Conservation (phyloP, 2,797 vertebrate genomes). For the Phylloscopus collybita region DNA sequence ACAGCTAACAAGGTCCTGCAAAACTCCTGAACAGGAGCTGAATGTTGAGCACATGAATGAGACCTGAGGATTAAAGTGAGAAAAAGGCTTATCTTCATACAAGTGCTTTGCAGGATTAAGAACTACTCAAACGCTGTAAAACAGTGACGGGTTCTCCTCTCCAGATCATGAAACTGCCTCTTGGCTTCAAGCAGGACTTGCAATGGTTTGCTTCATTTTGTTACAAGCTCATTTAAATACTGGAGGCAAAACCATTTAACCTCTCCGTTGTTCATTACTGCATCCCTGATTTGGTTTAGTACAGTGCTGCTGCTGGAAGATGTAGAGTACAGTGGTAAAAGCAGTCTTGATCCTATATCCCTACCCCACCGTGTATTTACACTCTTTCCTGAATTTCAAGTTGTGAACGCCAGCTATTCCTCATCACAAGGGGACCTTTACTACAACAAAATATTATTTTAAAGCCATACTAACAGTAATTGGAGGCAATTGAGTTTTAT, state of each 20-base stretch:
- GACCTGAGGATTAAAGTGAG: neutral
- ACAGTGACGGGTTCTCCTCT: neutral
- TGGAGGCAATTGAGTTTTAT: conserved; percentile 87
- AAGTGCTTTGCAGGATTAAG: neutral
- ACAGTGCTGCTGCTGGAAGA: neutral
- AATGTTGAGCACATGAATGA: neutral
- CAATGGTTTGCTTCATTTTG: neutral
- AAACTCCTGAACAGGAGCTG: neutral
- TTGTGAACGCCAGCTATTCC: conserved; percentile 73
- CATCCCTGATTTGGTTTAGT: neutral
- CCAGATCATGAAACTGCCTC: neutral
- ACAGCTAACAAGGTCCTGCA: neutral
- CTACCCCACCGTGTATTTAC: neutral
- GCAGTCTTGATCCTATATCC: neutral
- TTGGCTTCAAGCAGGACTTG: neutral
- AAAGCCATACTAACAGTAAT: conserved; percentile 79
- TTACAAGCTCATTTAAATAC: neutral
- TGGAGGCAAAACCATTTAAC: neutral
- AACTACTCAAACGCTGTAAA: neutral
- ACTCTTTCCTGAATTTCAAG: conserved; percentile 37
- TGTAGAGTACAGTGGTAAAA: neutral
- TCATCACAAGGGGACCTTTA: conserved; percentile 79
- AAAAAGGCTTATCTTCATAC: neutral
- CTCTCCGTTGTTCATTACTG: neutral
- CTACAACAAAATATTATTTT: conserved; percentile 91